Evolutionary conservation across 2,888 invertebrate genomes (phyloP).

Genomic region (Nephrotoma appendiculata): DNA sequence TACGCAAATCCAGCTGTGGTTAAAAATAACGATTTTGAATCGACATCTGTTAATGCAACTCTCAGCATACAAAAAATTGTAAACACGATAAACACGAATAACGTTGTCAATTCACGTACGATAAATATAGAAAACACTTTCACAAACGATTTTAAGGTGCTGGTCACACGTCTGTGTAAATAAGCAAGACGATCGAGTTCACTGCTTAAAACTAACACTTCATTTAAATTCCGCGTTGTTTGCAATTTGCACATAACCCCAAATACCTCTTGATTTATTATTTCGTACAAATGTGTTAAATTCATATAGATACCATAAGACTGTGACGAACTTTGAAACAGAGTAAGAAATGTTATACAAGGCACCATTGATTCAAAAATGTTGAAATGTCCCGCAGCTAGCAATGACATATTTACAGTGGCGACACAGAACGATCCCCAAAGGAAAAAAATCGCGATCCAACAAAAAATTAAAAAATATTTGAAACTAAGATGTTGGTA

Average conservation of each 20-base stretch:
- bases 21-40: background rate
- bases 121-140: background rate
- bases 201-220: background rate
- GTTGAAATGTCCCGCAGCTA: background rate
- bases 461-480: background rate
- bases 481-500: background rate
- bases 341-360: background rate
- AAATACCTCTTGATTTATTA: background rate
- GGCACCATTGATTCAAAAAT: background rate
- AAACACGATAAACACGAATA: background rate
- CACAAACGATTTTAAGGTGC: background rate
- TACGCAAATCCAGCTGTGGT: background rate
- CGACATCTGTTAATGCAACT: background rate
- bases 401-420: background rate
- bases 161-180: background rate
- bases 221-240: background rate
- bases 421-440: background rate
- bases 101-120: background rate
- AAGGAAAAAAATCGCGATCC: background rate
- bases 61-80: background rate
- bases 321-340: background rate
- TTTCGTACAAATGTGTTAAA: background rate
- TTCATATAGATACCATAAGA: background rate
- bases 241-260: background rate
- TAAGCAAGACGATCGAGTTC: background rate